Percentiles rank a stretch among this genome's conserved stretches.
These are phyloP conservation scores for Notoglanidium macrostoma DNA, from an alignment of 2,797 vertebrate species.

Conservation along the genomic window DNA sequence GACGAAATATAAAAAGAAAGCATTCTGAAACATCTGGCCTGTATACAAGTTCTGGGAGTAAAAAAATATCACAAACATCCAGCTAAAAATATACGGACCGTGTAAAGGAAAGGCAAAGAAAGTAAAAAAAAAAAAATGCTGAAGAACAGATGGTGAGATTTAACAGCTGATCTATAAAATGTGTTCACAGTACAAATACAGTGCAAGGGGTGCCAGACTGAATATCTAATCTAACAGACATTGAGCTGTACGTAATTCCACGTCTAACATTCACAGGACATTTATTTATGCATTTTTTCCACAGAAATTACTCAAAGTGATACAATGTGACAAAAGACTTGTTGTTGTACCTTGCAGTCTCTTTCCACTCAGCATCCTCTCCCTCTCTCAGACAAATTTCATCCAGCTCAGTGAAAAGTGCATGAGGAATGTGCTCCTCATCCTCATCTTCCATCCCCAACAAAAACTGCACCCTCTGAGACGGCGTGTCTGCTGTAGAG, in stretches of 20 bases:
- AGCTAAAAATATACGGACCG: background rate
- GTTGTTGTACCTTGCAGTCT: constrained; percentile 87
- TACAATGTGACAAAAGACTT: background rate
- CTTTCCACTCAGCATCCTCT: constrained; percentile 96
- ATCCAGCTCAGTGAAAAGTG: constrained; percentile 96
- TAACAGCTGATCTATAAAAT: constrained; percentile 18
- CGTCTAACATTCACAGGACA: background rate
- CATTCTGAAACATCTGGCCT: background rate
- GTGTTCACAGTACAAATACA: background rate
- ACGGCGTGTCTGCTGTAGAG: constrained; percentile 85
- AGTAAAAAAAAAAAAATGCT: background rate
- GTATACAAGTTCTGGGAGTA: background rate
- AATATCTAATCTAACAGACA: background rate
- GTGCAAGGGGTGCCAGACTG: background rate
- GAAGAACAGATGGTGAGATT: constrained; percentile 34
- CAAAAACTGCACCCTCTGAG: constrained; percentile 97
- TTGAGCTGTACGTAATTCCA: background rate
- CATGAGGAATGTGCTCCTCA: constrained; percentile 96
- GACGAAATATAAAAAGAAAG: background rate
- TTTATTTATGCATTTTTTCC: background rate
- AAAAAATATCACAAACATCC: background rate
- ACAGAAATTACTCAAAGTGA: background rate
- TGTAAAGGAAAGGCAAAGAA: background rate
- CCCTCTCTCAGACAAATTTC: constrained; percentile 96
- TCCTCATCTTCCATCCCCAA: constrained; percentile 96